Evolutionary conservation across 1,140 invertebrate species (phyloP).

Genomic region (Oryctes rhinoceros): DNA sequence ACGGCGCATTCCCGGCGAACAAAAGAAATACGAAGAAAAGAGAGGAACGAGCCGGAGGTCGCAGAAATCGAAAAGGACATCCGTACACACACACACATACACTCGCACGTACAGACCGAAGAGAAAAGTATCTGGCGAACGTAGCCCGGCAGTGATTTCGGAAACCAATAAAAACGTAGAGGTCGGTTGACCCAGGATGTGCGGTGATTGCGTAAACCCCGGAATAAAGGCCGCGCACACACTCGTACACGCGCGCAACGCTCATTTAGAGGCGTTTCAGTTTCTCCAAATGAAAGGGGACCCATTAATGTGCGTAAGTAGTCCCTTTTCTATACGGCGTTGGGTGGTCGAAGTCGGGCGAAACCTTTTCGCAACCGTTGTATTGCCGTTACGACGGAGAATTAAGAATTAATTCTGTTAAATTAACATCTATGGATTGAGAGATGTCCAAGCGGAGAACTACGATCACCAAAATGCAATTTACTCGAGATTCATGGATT

Average conservation of each 20-base stretch:
- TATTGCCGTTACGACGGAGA: not conserved
- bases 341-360: not conserved
- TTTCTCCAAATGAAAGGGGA: conserved; percentile 2
- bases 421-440: not conserved
- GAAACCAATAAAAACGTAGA: conserved; percentile 18
- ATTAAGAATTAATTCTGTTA: not conserved
- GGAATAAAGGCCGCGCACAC: not conserved
- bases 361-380: not conserved
- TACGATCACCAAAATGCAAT: too few species aligned
- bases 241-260: not conserved
- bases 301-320: not conserved
- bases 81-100: not conserved
- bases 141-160: conserved; percentile 2
- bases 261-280: not conserved
- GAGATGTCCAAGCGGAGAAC: too few species aligned
- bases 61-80: conserved; percentile 7
- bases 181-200: conserved; percentile 1
- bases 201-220: conserved; percentile 9
- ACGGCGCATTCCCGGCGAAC: not conserved
- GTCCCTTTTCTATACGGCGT: not conserved
- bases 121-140: conserved; percentile 8
- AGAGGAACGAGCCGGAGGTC: not conserved
- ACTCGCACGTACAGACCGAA: not conserved
- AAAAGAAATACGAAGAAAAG: not conserved
- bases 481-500: too few species aligned